Conservation (phyloP, 2,113 vertebrate genomes). For the Myotis davidii region DNA sequence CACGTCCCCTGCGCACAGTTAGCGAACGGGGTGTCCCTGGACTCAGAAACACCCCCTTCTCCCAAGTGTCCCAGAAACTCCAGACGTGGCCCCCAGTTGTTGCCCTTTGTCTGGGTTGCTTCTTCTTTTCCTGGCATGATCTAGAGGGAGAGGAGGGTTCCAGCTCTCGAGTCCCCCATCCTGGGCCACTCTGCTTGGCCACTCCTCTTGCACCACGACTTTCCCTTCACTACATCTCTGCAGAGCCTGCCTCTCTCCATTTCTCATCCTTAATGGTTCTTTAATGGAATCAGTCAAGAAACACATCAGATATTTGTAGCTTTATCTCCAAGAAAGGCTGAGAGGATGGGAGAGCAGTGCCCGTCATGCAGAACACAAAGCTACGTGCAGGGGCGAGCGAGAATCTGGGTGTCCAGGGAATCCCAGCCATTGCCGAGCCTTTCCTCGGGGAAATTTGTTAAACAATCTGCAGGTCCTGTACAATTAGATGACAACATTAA, state of each 20-base stretch:
- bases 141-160: background rate
- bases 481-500: slow-evolving; percentile 87
- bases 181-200: background rate
- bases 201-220: background rate
- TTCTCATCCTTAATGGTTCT: slow-evolving; percentile 73
- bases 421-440: slow-evolving; percentile 53
- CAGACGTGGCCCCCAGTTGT: background rate
- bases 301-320: background rate
- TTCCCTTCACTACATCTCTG: background rate
- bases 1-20: background rate
- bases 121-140: background rate
- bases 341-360: slow-evolving; percentile 48
- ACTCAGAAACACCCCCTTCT: background rate
- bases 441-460: slow-evolving; percentile 80
- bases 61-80: background rate
- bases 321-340: slow-evolving; percentile 68
- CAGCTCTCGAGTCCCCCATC: background rate
- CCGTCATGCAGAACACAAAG: slow-evolving; percentile 20
- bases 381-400: slow-evolving; percentile 35
- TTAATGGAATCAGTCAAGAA: slow-evolving; percentile 71
- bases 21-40: background rate
- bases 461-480: slow-evolving; percentile 81
- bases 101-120: background rate
- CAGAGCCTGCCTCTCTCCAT: slow-evolving; percentile 10
- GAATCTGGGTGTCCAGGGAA: slow-evolving; percentile 75